Base-by-base conservation (phyloP, 2,888 invertebrate genomes). In the Apeira syringaria region DNA sequence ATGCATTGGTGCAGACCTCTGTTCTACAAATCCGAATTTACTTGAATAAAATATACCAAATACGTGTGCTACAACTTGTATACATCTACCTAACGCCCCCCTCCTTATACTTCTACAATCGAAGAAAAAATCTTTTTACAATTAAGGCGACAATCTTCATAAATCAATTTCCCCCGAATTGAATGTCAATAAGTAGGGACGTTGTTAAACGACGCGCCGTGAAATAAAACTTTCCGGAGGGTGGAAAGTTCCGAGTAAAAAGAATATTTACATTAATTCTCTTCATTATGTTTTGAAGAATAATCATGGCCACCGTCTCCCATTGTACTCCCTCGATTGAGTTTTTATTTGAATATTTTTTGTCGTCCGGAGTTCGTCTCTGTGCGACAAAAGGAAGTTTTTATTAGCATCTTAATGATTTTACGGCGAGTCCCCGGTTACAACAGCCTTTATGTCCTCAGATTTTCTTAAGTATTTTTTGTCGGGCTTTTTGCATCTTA, bases 371-470 rank as follows among this genome's bases (percentile, higher is more conserved):
- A 81, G 84, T 86, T 81, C 83, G 81, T 80, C 83, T 80, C 84
- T 79, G 83, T 68, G 78, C 76, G 74, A 88, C 88, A 88, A 88
- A 88, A 89, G 89, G 86, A 90, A 89, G 90, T 89, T 90, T 90
- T 90, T 90, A 90, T 90, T 90, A 90, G 90, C 90, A 90, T 90
- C 90, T 90, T 90, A 90, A 90, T 90, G 90, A 90, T 90, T 90
- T 90, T 90, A 90, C 90, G 89, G 87, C 83, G 80, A 80, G 83
- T 83, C 86, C 85, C 86, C 82, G 81, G 86, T 89, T 89, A 89
- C 88, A 88, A 86, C 85, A 86, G 88, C 86, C 89, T 89, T 89
- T 89, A 89, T 89, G 89, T 88, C 87, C 89, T 88, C 89, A 89
- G 89, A 89, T 89, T 89, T 89, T 88, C 89, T 89, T 89, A 80